Conservation (phyloP, 2,888 invertebrate genomes). For the Thalpophila matura region DNA sequence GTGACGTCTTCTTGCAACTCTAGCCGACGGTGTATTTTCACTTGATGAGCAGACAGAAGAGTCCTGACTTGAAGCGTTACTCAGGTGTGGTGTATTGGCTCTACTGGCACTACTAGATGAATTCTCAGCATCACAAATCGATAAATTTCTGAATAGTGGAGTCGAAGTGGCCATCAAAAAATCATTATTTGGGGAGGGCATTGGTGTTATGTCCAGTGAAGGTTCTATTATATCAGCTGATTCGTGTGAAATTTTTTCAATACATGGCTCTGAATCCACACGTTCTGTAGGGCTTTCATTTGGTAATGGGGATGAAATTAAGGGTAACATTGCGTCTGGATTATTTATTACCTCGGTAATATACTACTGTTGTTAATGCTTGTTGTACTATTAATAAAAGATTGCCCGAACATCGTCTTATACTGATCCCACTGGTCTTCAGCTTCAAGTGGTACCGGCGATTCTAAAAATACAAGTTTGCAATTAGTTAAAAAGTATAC, state of each 20-base stretch:
- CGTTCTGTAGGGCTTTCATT: slow-evolving; percentile 1
- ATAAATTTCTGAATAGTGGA: slow-evolving; percentile 10
- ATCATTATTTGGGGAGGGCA: neutral
- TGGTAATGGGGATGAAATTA: neutral
- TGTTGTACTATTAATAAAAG: slow-evolving; percentile 12
- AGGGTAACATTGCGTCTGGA: slow-evolving; percentile 6
- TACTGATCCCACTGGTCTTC: slow-evolving; percentile 15
- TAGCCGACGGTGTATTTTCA: neutral
- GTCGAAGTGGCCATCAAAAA: slow-evolving; percentile 5
- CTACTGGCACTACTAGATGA: neutral
- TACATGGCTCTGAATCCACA: slow-evolving; percentile 7
- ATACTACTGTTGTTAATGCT: neutral
- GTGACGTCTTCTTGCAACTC: neutral
- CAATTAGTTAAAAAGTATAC: neutral
- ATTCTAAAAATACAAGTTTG: slow-evolving; percentile 1
- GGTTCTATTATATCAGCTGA: slow-evolving; percentile 14
- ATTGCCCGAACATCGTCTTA: slow-evolving; percentile 12
- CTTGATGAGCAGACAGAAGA: neutral
- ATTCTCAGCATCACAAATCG: slow-evolving; percentile 1
- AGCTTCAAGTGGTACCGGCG: slow-evolving; percentile 12
- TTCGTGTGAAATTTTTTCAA: slow-evolving; percentile 8
- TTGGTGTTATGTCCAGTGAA: slow-evolving; percentile 1
- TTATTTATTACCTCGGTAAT: slow-evolving; percentile 4
- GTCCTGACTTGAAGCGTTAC: neutral
- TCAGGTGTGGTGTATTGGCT: neutral